Evolutionary conservation across 1,140 invertebrate species (phyloP).

Genomic region (Oreohelix idahoensis): DNA sequence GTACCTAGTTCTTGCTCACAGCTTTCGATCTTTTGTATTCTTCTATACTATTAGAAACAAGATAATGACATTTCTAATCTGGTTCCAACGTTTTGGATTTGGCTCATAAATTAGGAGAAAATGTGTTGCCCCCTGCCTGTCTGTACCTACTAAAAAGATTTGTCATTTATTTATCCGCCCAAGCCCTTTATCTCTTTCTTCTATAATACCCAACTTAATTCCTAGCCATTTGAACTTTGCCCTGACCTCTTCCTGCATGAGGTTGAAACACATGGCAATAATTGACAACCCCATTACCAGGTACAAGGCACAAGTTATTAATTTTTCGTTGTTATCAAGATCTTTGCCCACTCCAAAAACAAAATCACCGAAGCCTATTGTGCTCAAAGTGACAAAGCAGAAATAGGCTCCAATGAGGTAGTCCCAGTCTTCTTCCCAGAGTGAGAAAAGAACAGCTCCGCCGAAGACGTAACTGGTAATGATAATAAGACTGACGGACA

Average conservation of each 20-base stretch:
- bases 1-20: no score
- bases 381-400: constrained; percentile 73
- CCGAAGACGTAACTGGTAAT: constrained; percentile 66
- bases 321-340: constrained; percentile 57
- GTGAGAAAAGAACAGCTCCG: constrained; percentile 66
- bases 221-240: constrained; percentile 10
- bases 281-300: constrained; percentile 89
- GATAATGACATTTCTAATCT: no score
- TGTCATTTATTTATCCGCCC: not conserved
- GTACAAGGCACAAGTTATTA: constrained; percentile 78
- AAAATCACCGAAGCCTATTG: constrained; percentile 74
- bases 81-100: no score
- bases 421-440: constrained; percentile 75
- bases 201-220: not conserved
- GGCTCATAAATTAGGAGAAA: no score
- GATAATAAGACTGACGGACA: constrained; percentile 63
- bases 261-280: constrained; percentile 93
- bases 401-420: constrained; percentile 93
- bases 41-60: no score
- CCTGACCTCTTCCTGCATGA: constrained; percentile 87
- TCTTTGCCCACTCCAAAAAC: constrained; percentile 61
- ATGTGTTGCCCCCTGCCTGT: no score
- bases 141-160: no score
- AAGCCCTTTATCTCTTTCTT: not conserved
- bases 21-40: no score